These are phyloP conservation scores for Hypotaenidia okinawae DNA, from an alignment of 2,797 vertebrate species.

Conservation along the genomic window DNA sequence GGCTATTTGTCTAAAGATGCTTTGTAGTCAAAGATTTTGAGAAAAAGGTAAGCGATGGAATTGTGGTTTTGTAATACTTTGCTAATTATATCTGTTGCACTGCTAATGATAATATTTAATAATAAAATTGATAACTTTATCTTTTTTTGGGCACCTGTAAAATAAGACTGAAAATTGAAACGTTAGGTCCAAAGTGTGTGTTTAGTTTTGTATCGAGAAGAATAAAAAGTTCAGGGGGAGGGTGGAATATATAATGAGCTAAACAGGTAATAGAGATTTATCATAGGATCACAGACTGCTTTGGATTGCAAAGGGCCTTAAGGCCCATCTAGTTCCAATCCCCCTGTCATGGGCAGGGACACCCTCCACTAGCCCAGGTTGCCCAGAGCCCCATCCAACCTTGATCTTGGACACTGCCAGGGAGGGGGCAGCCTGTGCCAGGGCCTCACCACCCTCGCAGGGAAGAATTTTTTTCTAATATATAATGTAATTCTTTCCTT, in stretches of 20 bases:
- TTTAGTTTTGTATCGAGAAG: slow-evolving; percentile 4
- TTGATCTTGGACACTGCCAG: no score
- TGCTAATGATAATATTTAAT: not conserved
- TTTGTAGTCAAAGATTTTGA: not conserved
- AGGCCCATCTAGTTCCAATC: no score
- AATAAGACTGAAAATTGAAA: not conserved
- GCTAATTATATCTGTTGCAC: not conserved
- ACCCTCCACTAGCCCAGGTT: no score
- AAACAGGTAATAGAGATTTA: not conserved
- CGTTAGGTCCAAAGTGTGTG: not conserved
- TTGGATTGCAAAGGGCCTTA: no score
- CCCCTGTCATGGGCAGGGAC: no score
- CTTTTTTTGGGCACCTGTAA: not conserved
- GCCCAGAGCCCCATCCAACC: no score
- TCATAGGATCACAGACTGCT: no score
- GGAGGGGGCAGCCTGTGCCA: no score
- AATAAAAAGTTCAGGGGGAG: not conserved
- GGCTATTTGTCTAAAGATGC: not conserved
- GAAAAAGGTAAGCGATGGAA: not conserved
- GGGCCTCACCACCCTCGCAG: no score
- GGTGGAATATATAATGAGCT: not conserved
- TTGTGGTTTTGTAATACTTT: not conserved
- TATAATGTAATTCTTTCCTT: no score
- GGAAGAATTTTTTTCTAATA: no score
- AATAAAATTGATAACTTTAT: not conserved